A percentile compares a stretch with the other conserved stretches of the same genome.
Conservation (phyloP, 2,113 vertebrate genomes). For the Perccottus glenii region DNA sequence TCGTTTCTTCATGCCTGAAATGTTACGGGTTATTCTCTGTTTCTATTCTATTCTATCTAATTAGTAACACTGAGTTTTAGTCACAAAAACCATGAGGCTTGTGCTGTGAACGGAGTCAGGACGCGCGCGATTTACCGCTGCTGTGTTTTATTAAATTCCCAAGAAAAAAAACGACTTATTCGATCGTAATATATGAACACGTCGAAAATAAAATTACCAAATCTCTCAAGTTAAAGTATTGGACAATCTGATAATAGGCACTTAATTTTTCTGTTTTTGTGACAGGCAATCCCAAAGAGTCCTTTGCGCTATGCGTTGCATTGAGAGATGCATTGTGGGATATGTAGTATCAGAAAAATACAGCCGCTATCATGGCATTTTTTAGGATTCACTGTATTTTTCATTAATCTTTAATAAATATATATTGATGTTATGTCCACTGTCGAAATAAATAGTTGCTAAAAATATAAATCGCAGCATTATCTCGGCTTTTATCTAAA, state of each 20-base stretch:
- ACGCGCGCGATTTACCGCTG: too few species aligned
- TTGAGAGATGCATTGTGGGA: conserved; percentile 58
- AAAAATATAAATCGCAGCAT: too few species aligned
- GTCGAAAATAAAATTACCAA: too few species aligned
- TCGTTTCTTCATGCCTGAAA: conserved; percentile 70
- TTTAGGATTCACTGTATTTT: background rate
- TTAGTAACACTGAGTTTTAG: background rate
- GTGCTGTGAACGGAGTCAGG: background rate
- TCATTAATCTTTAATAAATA: background rate
- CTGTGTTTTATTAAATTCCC: too few species aligned
- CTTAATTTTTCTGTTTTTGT: background rate
- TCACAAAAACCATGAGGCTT: background rate
- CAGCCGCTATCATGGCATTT: background rate
- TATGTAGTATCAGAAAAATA: conserved; percentile 50
- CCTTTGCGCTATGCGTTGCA: background rate
- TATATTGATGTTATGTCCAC: too few species aligned
- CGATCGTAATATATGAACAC: too few species aligned
- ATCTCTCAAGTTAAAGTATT: too few species aligned
- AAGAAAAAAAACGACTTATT: too few species aligned
- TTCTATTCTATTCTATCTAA: too few species aligned
- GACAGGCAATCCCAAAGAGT: background rate
- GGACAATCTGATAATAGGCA: too few species aligned
- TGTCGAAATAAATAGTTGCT: too few species aligned
- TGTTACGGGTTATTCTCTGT: background rate
- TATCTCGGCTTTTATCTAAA: too few species aligned